phyloP scores from a whole-genome alignment of 2,888 invertebrate genomes.

The Capitulum mitella region DNA sequence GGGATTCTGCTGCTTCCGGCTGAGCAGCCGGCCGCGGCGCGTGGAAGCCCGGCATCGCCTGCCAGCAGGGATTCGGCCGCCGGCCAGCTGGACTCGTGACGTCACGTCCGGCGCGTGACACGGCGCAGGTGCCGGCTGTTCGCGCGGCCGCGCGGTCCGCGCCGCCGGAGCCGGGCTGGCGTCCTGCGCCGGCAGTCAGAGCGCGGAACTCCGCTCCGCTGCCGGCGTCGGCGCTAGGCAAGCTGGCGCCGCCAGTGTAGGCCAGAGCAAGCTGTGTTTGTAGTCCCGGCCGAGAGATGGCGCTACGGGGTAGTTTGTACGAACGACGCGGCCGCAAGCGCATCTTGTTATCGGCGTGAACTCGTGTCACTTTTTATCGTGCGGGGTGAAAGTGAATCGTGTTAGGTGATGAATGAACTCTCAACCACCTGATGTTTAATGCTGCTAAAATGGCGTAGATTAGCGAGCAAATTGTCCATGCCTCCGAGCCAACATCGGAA shows the following conservation, averaged over 20 bases:
- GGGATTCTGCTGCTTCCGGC: no score
- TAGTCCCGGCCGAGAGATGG: not conserved
- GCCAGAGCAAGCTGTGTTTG: not conserved
- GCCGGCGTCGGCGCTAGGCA: not conserved
- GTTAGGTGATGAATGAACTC: not conserved
- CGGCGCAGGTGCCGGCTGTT: not conserved
- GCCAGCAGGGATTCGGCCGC: no score
- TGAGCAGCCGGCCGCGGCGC: no score
- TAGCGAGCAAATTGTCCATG: not conserved
- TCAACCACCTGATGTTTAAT: not conserved
- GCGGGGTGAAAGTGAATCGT: not conserved
- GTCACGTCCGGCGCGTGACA: not conserved
- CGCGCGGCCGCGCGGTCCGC: not conserved
- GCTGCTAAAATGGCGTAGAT: not conserved
- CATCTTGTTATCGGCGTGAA: not conserved
- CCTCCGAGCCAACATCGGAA: no score
- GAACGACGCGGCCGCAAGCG: not conserved
- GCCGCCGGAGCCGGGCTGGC: no score
- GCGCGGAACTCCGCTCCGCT: not conserved
- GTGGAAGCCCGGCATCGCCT: no score
- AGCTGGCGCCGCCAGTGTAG: not conserved
- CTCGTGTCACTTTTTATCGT: conserved; percentile 9
- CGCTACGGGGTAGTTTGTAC: not conserved
- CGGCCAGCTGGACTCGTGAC: not conserved
- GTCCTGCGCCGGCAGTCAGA: not conserved